phyloP scores from a whole-genome alignment of 1,140 invertebrate species.

The Melipona quadrifasciata region DNA sequence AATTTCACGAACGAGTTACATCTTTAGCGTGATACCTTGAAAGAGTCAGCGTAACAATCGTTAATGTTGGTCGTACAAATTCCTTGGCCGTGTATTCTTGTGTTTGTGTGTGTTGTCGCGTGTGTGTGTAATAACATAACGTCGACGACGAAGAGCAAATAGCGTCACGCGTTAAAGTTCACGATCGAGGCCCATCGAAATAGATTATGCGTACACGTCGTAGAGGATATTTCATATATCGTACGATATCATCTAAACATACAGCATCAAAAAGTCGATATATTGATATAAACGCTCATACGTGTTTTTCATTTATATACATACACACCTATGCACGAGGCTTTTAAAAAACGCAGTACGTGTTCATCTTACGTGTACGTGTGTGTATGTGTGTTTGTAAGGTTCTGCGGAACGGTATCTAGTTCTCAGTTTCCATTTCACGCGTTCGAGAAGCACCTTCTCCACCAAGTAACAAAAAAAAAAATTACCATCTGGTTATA shows the following conservation, averaged over 20 bases:
- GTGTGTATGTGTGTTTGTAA: too few species aligned
- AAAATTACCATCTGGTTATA: neutral
- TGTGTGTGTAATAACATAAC: neutral
- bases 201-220: slow-evolving; percentile 40
- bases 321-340: slow-evolving; percentile 66
- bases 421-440: neutral
- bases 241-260: slow-evolving; percentile 65
- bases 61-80: neutral
- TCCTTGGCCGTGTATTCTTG: too few species aligned
- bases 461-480: slow-evolving; percentile 12
- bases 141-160: slow-evolving; percentile 9
- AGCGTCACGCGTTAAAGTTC: slow-evolving; percentile 21
- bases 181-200: slow-evolving; percentile 23
- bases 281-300: slow-evolving; percentile 66
- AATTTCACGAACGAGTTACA: slow-evolving; percentile 71
- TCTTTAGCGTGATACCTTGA: slow-evolving; percentile 23
- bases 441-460: neutral
- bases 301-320: slow-evolving; percentile 66
- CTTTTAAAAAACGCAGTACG: slow-evolving; percentile 35
- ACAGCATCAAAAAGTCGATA: slow-evolving; percentile 67
- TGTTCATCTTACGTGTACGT: neutral
- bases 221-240: slow-evolving; percentile 49
- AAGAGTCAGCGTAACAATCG: neutral
- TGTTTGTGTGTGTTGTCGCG: neutral
- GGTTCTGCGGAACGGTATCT: neutral